A percentile compares a stretch with the other conserved stretches of the same genome.
These are phyloP conservation scores for Papilio dardanus DNA, from an alignment of 1,140 invertebrate species.

Conservation along the genomic window DNA sequence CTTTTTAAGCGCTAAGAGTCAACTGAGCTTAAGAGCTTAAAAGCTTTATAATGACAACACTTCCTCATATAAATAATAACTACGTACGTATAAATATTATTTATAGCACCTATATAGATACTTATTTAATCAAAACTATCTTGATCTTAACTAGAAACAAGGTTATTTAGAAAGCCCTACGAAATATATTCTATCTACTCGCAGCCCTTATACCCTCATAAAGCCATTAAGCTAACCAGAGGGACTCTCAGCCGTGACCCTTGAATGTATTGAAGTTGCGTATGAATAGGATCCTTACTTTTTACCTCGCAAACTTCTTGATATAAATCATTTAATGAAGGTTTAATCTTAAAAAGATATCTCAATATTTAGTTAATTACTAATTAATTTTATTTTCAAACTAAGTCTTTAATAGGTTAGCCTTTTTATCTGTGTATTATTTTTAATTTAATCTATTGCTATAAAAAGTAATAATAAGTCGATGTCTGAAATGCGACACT, in stretches of 20 bases:
- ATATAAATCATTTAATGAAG: constrained; percentile 6
- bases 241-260: constrained; percentile 1
- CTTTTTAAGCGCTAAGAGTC: constrained; percentile 3
- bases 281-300: constrained; percentile 18
- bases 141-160: constrained; percentile 3
- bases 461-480: neutral
- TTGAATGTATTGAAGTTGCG: constrained; percentile 16
- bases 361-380: neutral
- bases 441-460: neutral
- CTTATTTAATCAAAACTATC: constrained; percentile 12
- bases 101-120: neutral
- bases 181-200: constrained; percentile 19
- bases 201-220: constrained; percentile 15
- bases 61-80: neutral
- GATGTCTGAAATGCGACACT: constrained; percentile 6
- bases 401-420: neutral
- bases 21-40: constrained; percentile 21
- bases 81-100: neutral
- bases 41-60: constrained; percentile 16
- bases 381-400: neutral
- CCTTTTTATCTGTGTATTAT: neutral
- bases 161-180: constrained; percentile 5
- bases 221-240: constrained; percentile 16
- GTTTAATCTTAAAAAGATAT: neutral
- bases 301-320: neutral